Evolutionary conservation across 1,140 invertebrate species (phyloP), one percentile per base, ranked within the genome.

Genomic region (Rhagoletis zephyria): DNA sequence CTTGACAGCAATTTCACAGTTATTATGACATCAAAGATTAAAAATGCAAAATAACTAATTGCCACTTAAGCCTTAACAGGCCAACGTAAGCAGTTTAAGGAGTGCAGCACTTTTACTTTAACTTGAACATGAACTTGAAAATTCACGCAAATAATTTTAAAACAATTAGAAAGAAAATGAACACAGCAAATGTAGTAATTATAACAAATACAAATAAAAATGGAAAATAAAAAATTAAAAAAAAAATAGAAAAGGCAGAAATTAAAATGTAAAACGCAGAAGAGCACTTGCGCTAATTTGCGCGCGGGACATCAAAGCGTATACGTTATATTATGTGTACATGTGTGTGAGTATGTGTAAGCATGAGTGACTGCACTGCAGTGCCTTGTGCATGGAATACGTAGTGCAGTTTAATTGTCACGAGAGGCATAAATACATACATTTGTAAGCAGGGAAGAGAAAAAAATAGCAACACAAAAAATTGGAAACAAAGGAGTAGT

Each of bases 71-170:
- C 6, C 14, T 6, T 48, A 56, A 30, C 74, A 51, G 48, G 48
- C n/a, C 51, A n/a, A 48, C 7, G 67, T n/a, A 81, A 81, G 45
- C 74, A 9, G 48, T 56, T 81, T 81, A 56, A 81, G 74, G 45
- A 30, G 48, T 3, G 9, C 4, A 56, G 48, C 74, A 81, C 74
- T 81, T 81, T 81, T 81, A 81, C 48, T 81, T 81, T 81, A 81
- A 42, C 74, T 81, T 81, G 74, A 81, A 81, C 74, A 51, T 81
- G 74, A 81, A 81, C 74, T 81, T 81, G 74, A 81, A 81, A 81
- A 19, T 51, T 30, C n/a, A 81, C 51, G 74, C 74, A 81, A 81
- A 81, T 81, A 81, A 81, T 81, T 81, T 56, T 51, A 19, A 51
- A 59, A 81, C 74, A 81, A 81, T 81, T 81, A 81, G n/a, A 42